Percentiles rank a stretch among this genome's conserved stretches.
These are phyloP conservation scores for Drosophila diplacantha DNA, from an alignment of 2,888 invertebrate genomes.

Conservation along the genomic window DNA sequence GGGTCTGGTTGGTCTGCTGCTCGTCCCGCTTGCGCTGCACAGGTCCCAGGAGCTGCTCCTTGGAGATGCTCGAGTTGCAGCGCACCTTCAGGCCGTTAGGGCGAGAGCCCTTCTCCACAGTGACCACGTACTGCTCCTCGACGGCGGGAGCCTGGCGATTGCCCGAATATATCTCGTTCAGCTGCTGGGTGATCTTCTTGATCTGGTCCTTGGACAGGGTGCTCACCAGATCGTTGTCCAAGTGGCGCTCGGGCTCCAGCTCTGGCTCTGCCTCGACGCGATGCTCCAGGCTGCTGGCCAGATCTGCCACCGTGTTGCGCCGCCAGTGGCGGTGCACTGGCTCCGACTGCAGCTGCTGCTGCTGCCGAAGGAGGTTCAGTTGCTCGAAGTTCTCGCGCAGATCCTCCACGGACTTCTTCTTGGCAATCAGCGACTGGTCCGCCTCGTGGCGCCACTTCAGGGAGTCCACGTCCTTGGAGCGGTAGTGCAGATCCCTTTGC, in stretches of 20 bases:
- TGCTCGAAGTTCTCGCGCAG: constrained; percentile 87
- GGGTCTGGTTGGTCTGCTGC: constrained; percentile 80
- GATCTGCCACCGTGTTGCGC: constrained; percentile 88
- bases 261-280: constrained; percentile 6
- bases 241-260: constrained; percentile 79
- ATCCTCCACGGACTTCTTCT: constrained; percentile 93
- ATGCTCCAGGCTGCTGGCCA: constrained; percentile 85
- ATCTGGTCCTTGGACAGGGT: constrained; percentile 91
- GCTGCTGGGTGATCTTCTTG: constrained; percentile 86
- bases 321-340: constrained; percentile 82
- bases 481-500: constrained; percentile 90
- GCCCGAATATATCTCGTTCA: constrained; percentile 87
- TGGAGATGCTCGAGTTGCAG: constrained; percentile 80
- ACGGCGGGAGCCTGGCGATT: constrained; percentile 74
- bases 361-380: constrained; percentile 79
- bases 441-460: constrained; percentile 86
- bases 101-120: constrained; percentile 78
- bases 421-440: constrained; percentile 87
- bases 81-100: constrained; percentile 79
- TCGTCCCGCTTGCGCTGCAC: constrained; percentile 71
- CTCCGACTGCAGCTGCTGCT: constrained; percentile 77
- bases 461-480: constrained; percentile 85
- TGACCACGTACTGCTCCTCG: constrained; percentile 81
- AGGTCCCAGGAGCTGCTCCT: constrained; percentile 77
- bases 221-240: constrained; percentile 88